Base-by-base conservation (phyloP, 2,113 vertebrate species). In the Phylloscopus trochilus region DNA sequence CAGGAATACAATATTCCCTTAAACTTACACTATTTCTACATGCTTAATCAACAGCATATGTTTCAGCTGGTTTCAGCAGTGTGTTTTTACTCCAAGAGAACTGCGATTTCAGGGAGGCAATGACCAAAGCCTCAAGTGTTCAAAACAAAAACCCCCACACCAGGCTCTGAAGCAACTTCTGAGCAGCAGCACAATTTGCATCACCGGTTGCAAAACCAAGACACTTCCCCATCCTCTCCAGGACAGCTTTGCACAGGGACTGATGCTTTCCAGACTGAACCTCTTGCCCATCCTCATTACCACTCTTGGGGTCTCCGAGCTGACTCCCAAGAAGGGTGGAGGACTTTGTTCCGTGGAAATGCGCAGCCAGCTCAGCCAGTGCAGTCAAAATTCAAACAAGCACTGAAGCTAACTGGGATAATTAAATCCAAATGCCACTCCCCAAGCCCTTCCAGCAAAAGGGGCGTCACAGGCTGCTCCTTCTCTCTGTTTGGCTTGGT, bases 321-420 rank as follows among this genome's bases (percentile, higher is more conserved):
- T 92, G 90, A 96, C 81, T 96, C 90, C 87, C 93, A 93, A 82
- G 87, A 91, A 95, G 95, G 96, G 96, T 92, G 96, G 96, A 94
- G 94, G 76, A 87, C 76, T 78, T 82, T 90, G 77, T 92, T 91
- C 55, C 95, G 52, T 94, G 95, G 86, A 97, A 96, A 95, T 41
- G 60, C 46, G 33, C 90, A 73, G 88, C 79, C 87, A 91, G 95
- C 78, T 80, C 85, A 94, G 93, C 87, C 90, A 78, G 94, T 26
- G 93, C 76, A 85, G 74, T 86, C 62, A 47, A 91, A 92, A 92
- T 30, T 85, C 75, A 80, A 89, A 79, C 81, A 70, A 87, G 92
- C 28, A 1, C 58, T 91, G 69, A 67, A 88, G n/a, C 33, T 70
- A 55, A 21, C 30, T 15, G 91, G 91, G 89, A 52, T 94, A 94